Evolutionary conservation across 2,113 vertebrate genomes (phyloP).

Genomic region (Odocoileus hemionus): DNA sequence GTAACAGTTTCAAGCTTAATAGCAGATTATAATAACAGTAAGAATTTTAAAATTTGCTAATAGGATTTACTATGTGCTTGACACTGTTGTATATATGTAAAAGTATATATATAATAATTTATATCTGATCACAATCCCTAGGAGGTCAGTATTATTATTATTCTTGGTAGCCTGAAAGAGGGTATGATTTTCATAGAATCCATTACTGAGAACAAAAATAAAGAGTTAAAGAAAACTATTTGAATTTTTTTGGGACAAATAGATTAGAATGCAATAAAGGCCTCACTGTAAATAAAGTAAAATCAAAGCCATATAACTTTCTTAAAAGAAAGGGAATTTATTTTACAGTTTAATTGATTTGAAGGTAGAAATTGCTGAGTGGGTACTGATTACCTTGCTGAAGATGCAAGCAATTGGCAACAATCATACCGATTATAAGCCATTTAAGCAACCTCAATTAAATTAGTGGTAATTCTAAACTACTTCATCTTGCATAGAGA

Average conservation of each 20-base stretch:
- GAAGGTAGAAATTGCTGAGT: conserved; percentile 23
- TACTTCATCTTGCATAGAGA: conserved; percentile 59
- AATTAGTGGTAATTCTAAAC: conserved; percentile 73
- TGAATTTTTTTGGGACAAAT: neutral
- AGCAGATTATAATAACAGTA: neutral
- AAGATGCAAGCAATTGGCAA: conserved; percentile 51
- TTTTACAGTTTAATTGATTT: conserved; percentile 60
- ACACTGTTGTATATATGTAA: neutral
- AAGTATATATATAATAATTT: neutral
- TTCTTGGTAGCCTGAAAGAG: neutral
- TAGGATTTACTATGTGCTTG: neutral
- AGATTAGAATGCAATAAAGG: conserved; percentile 1
- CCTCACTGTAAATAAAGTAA: conserved; percentile 61
- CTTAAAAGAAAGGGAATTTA: neutral
- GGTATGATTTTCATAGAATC: neutral
- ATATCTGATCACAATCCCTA: neutral
- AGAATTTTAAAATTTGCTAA: neutral
- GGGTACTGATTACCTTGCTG: conserved; percentile 67
- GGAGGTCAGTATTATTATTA: neutral
- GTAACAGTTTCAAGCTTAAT: neutral
- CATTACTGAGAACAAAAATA: neutral
- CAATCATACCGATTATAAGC: conserved; percentile 68
- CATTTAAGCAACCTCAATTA: conserved; percentile 71
- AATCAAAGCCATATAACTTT: conserved; percentile 45
- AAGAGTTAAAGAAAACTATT: neutral